A percentile compares a stretch with the other conserved stretches of the same genome.
These are phyloP conservation scores for Ylistrum balloti DNA, from an alignment of 1,140 invertebrate species.

Conservation along the genomic window DNA sequence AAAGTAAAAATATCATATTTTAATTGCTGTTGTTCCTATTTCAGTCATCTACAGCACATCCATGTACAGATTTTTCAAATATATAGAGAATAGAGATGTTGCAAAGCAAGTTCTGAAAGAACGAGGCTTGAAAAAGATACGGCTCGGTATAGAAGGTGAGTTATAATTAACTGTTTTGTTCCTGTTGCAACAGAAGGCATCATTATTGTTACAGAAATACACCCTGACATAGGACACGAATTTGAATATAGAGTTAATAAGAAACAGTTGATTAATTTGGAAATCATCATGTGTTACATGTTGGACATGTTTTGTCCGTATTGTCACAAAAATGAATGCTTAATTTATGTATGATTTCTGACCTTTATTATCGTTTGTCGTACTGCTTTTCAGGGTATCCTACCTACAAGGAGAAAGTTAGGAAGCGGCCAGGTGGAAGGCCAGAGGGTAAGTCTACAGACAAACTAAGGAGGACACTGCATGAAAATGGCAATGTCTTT, in stretches of 20 bases:
- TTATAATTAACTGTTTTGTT: background rate
- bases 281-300: too few relatives aligned
- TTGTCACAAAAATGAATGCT: too few relatives aligned
- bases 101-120: constrained; percentile 99
- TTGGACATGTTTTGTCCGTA: too few relatives aligned
- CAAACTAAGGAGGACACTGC: too few relatives aligned
- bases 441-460: constrained; percentile 84
- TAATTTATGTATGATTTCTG: too few relatives aligned
- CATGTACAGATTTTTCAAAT: constrained; percentile 99
- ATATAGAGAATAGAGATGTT: constrained; percentile 99
- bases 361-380: background rate
- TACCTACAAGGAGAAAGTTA: constrained; percentile 98
- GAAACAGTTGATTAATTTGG: too few relatives aligned
- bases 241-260: too few relatives aligned
- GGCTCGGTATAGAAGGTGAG: constrained; percentile 96
- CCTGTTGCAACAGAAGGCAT: too few relatives aligned
- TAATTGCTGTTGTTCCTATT: constrained; percentile 57
- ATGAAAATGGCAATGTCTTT: too few relatives aligned
- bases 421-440: constrained; percentile 91
- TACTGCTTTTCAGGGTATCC: constrained; percentile 89
- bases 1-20: background rate
- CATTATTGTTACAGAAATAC: too few relatives aligned
- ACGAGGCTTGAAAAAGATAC: constrained; percentile 98
- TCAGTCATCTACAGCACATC: constrained; percentile 90
- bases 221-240: too few relatives aligned